Base-by-base conservation (phyloP, 2,888 invertebrate genomes). In the Drosophila phalerata region DNA sequence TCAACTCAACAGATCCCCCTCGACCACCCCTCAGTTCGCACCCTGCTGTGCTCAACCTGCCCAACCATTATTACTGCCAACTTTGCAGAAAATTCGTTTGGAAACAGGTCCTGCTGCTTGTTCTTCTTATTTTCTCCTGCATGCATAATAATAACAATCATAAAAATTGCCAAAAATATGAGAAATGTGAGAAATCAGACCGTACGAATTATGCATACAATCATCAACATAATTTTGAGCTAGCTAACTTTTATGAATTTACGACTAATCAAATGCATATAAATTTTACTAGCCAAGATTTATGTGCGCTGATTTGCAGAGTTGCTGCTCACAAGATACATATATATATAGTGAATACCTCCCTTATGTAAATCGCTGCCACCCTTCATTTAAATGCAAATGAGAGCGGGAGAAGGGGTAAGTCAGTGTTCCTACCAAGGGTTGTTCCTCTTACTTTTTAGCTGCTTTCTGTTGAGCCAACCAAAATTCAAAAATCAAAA, bases 81-180 rank as follows among this genome's bases (percentile, higher is more conserved):
- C 30, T 77, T 75, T 74, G 80, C 83, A 77, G 47, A 85, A 67
- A 65, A 38, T 11, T 3, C 4, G 22, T 10, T 32, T 43, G 10
- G 38, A 34, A 45, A 25, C 56, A 40, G 32, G 17, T 55, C 40
- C 40, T 37, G 32, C 11, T 25, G 55, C 56, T 28, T 40, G 45
- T 42, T 34, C 43, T 30, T 56, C 52, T 57, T 51, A 65, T 51
- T 40, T 32, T 47, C 22, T 66, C 58, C 53, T 81, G 86, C 79
- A 75, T 88, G 85, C 87, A 84, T 84, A 88, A 85, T 80, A 88
- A 88, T 84, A 77, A 73, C 81, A 78, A 82, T 86, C 81, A 88
- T 86, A 85, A 88, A 82, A 87, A 69, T 64, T 66, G 58, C 30
- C 42, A 58, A 61, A 51, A 63, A 56, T 43, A 43, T 56, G 15